A percentile compares a stretch with the other conserved stretches of the same genome.
Evolutionary conservation across 2,113 vertebrate species (phyloP).

Genomic region (Pelecanus crispus): DNA sequence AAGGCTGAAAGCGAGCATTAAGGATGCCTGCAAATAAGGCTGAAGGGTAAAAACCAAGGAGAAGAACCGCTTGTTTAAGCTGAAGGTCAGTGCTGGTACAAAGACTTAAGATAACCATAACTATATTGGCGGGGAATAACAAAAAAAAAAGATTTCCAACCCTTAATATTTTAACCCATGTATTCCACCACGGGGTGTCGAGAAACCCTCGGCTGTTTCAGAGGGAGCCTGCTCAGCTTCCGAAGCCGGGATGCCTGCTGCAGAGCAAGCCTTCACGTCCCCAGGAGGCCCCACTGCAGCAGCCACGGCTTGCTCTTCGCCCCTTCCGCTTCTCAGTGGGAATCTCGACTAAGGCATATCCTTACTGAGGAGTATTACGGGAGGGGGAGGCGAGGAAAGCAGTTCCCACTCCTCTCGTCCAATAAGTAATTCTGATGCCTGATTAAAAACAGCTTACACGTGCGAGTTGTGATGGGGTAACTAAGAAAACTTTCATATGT

Average conservation of each 20-base stretch:
- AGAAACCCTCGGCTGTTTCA: neutral
- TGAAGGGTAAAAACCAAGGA: neutral
- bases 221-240: neutral
- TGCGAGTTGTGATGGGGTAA: neutral
- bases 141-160: neutral
- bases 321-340: neutral
- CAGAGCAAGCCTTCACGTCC: neutral
- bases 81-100: neutral
- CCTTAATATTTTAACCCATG: neutral
- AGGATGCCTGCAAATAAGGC: neutral
- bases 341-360: accelerated
- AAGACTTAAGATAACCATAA: neutral
- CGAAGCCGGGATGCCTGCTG: neutral
- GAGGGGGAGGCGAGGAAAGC: neutral
- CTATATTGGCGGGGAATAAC: neutral
- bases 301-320: no score
- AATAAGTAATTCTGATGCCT: neutral
- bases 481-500: neutral
- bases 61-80: neutral
- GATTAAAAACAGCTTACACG: neutral
- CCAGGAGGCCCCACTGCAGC: neutral
- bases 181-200: neutral
- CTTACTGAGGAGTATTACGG: neutral
- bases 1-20: neutral
- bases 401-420: neutral